Evolutionary conservation across 2,113 vertebrate genomes (phyloP).

Genomic region (Amphilophus citrinellus): DNA sequence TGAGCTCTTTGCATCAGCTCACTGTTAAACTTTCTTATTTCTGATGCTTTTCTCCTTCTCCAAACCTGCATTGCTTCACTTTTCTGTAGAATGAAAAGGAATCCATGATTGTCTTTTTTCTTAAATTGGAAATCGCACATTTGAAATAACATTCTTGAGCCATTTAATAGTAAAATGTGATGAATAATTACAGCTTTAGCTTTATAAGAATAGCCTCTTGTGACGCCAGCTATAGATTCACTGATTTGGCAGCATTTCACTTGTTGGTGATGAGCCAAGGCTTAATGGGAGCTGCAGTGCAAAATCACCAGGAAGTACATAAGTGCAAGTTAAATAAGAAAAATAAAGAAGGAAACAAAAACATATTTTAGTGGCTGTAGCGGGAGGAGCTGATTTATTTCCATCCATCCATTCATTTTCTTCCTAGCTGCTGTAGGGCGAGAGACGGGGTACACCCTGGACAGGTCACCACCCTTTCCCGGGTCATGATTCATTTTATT

Average conservation of each 20-base stretch:
- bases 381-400: too few species aligned
- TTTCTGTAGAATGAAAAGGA: background rate
- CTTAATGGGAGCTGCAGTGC: background rate
- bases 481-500: too few species aligned
- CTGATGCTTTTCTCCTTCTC: too few species aligned
- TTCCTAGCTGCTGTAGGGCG: too few species aligned
- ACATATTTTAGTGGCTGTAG: too few species aligned
- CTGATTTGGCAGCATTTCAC: background rate
- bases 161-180: rapidly evolving
- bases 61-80: background rate
- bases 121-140: background rate
- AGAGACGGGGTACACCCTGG: too few species aligned
- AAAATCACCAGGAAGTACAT: background rate
- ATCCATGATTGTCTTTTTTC: background rate
- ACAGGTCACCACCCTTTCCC: too few species aligned
- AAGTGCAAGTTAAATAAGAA: background rate
- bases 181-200: background rate
- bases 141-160: background rate
- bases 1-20: background rate
- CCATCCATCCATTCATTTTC: too few species aligned
- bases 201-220: background rate
- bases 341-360: background rate
- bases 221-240: background rate
- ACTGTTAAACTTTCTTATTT: background rate
- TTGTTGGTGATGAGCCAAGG: background rate